Percentiles rank a stretch among this genome's conserved stretches.
Evolutionary conservation across 2,797 vertebrate species (phyloP).

Genomic region (Crocidura indochinensis): DNA sequence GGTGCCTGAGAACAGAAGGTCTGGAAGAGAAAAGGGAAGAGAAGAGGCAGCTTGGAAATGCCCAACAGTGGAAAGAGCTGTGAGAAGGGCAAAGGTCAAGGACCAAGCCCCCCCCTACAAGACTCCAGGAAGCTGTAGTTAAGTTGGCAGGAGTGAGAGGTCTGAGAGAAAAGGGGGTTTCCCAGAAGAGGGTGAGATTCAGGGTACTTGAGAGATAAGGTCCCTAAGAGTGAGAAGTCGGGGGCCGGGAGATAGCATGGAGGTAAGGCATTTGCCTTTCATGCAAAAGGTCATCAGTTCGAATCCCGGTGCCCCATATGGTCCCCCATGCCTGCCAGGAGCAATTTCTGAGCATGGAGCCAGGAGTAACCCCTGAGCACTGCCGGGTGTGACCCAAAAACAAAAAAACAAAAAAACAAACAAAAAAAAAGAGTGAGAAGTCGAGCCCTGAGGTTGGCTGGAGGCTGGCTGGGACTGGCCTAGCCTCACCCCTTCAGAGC

Average conservation of each 20-base stretch:
- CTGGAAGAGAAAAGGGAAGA: background rate
- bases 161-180: background rate
- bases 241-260: no score
- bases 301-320: no score
- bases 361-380: no score
- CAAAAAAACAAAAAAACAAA: no score
- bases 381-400: no score
- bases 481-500: background rate
- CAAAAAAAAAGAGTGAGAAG: no score
- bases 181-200: background rate
- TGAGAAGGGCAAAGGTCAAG: background rate
- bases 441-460: no score
- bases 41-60: background rate
- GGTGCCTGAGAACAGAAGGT: background rate
- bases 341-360: no score
- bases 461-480: no score
- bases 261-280: no score
- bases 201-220: background rate
- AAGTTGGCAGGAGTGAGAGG: slow-evolving; percentile 10
- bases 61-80: background rate
- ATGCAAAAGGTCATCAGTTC: no score
- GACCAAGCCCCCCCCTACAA: background rate
- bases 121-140: slow-evolving; percentile 36
- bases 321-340: no score
- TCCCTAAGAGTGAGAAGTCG: background rate